Conservation (phyloP, 2,888 invertebrate genomes). For the Neoitamus cyanurus region DNA sequence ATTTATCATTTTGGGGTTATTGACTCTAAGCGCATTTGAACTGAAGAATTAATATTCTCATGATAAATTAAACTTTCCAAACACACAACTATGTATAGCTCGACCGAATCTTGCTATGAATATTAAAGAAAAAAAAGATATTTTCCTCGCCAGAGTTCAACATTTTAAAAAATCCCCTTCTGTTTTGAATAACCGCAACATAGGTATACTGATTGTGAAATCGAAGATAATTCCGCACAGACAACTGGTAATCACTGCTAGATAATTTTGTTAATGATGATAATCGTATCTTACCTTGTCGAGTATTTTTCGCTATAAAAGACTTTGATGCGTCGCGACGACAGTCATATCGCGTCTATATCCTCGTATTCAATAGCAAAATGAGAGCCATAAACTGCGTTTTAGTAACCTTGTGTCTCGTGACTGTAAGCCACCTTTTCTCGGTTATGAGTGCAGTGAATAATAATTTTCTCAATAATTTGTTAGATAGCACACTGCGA, state of each 20-base stretch:
- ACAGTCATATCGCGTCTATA: neutral
- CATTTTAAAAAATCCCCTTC: neutral
- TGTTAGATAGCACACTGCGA: neutral
- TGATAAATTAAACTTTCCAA: too few relatives aligned
- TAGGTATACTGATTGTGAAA: neutral
- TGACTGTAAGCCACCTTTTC: neutral
- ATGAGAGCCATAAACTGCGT: neutral
- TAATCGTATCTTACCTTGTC: neutral
- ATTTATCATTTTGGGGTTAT: too few relatives aligned
- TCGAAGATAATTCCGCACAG: neutral
- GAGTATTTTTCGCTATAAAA: neutral
- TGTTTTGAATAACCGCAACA: neutral
- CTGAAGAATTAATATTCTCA: too few relatives aligned
- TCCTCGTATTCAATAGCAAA: neutral
- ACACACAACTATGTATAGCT: too few relatives aligned
- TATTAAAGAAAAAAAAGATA: too few relatives aligned
- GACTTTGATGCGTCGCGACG: neutral
- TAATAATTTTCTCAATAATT: neutral
- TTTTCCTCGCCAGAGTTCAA: neutral
- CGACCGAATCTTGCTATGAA: too few relatives aligned
- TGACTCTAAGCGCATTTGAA: too few relatives aligned
- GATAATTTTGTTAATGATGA: neutral
- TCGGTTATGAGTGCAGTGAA: neutral
- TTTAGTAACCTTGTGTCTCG: neutral
- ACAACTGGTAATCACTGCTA: neutral